Conservation (phyloP, 1,140 invertebrate species). For the Cotesia chilonis region DNA sequence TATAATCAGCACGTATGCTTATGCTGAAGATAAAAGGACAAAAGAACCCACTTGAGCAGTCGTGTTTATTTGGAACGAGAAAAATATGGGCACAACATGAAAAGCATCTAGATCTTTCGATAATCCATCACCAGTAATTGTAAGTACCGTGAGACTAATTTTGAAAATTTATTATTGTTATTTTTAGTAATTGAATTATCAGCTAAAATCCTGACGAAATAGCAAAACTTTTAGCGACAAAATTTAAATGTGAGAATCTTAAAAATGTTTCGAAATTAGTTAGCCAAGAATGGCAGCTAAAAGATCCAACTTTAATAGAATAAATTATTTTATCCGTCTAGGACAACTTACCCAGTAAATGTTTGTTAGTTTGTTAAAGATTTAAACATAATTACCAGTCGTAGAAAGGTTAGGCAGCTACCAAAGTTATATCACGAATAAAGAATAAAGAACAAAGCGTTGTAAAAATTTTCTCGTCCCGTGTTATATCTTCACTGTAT, state of each 20-base stretch:
- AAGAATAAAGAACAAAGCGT: conserved; percentile 3
- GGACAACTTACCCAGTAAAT: too few species aligned
- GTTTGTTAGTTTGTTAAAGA: too few species aligned
- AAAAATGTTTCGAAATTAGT: conserved; percentile 28
- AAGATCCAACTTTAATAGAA: too few species aligned
- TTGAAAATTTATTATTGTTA: too few species aligned
- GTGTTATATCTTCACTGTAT: conserved; percentile 6
- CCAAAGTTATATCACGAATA: too few species aligned
- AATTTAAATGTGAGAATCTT: background rate
- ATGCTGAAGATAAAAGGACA: background rate
- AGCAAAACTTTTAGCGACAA: too few species aligned
- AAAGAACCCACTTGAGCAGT: conserved; percentile 4
- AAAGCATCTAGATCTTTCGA: background rate
- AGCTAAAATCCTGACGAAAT: too few species aligned
- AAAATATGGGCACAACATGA: background rate
- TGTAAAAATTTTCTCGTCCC: conserved; percentile 26
- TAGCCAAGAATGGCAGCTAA: too few species aligned
- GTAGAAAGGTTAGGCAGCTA: too few species aligned
- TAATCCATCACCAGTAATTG: conserved; percentile 45
- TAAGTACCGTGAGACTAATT: conserved; percentile 53
- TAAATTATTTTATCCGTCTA: too few species aligned
- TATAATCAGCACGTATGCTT: background rate
- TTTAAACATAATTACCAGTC: too few species aligned
- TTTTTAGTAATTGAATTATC: too few species aligned
- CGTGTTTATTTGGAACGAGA: conserved; percentile 17